These are phyloP conservation scores for Oryzias sinensis DNA, from an alignment of 2,797 vertebrate species.

Conservation along the genomic window DNA sequence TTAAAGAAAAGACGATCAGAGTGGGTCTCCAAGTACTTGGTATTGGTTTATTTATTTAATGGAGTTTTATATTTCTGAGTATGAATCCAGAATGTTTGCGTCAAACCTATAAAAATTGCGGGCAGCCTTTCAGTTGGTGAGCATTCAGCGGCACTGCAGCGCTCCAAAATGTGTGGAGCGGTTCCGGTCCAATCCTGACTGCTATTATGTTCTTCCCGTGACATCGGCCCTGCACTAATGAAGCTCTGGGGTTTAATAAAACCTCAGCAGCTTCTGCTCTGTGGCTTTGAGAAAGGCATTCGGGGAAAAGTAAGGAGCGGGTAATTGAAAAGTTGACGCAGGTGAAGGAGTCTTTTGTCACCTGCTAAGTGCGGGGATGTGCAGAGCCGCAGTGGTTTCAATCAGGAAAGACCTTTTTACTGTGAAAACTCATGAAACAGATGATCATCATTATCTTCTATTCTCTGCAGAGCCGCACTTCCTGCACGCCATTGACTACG, in stretches of 20 bases:
- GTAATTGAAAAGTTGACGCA: not conserved
- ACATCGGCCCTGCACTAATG: not conserved
- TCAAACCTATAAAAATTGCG: no score
- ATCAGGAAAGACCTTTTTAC: not conserved
- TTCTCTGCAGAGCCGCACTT: constrained; percentile 89
- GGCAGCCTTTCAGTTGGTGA: no score
- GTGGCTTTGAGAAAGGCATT: not conserved
- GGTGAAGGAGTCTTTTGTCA: constrained; percentile 4
- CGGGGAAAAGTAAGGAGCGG: not conserved
- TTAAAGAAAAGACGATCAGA: no score
- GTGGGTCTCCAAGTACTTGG: no score
- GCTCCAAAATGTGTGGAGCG: no score
- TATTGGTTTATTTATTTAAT: no score
- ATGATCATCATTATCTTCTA: not conserved
- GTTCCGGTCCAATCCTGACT: no score
- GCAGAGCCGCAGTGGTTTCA: not conserved
- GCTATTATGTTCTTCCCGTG: not conserved
- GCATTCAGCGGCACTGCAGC: no score
- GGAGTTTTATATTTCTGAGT: no score
- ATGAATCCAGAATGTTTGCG: no score
- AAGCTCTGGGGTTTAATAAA: not conserved
- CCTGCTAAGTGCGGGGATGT: not conserved
- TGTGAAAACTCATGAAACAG: not conserved
- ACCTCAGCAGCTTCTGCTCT: not conserved
- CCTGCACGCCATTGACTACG: constrained; percentile 92